These are phyloP conservation scores for Pygoscelis antarcticus DNA, from an alignment of 2,113 vertebrate genomes.

Conservation along the genomic window DNA sequence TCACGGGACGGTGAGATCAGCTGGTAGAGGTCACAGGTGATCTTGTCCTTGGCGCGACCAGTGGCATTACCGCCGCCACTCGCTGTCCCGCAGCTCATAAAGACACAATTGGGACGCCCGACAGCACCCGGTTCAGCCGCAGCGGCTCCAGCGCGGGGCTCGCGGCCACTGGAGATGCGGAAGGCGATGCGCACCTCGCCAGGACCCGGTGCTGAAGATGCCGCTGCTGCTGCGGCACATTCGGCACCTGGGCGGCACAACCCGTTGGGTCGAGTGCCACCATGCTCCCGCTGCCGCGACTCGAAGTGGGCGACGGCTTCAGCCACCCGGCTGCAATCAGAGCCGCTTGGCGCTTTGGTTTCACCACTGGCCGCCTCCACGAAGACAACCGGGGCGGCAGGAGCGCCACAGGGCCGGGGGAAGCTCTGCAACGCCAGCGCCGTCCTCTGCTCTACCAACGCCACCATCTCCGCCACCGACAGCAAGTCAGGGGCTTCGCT, in stretches of 20 bases:
- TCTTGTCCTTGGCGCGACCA: slow-evolving; percentile 88
- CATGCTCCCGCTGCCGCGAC: slow-evolving; percentile 75
- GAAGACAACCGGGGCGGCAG: slow-evolving; percentile 75
- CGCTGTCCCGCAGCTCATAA: slow-evolving; percentile 81
- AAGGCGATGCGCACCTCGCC: slow-evolving; percentile 92
- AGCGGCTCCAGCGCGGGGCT: slow-evolving; percentile 70
- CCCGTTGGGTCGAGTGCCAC: slow-evolving; percentile 47
- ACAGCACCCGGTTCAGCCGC: slow-evolving; percentile 68
- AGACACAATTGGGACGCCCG: slow-evolving; percentile 79
- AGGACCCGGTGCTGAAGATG: not conserved
- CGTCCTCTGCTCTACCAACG: slow-evolving; percentile 88
- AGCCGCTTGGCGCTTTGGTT: not conserved
- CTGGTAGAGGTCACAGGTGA: slow-evolving; percentile 95
- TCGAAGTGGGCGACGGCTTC: slow-evolving; percentile 92
- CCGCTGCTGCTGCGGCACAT: not conserved
- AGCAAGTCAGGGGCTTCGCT: slow-evolving; percentile 75
- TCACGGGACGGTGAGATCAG: slow-evolving; percentile 88
- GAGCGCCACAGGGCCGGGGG: slow-evolving; percentile 41
- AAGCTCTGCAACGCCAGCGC: slow-evolving; percentile 85
- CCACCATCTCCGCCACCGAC: slow-evolving; percentile 95
- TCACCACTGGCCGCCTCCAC: slow-evolving; percentile 4
- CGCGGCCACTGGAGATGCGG: slow-evolving; percentile 85
- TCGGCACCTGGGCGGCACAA: not conserved
- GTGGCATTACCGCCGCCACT: slow-evolving; percentile 47
- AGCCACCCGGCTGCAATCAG: slow-evolving; percentile 85